Conservation (phyloP, 2,888 invertebrate genomes). For the Crioceris asparagi region DNA sequence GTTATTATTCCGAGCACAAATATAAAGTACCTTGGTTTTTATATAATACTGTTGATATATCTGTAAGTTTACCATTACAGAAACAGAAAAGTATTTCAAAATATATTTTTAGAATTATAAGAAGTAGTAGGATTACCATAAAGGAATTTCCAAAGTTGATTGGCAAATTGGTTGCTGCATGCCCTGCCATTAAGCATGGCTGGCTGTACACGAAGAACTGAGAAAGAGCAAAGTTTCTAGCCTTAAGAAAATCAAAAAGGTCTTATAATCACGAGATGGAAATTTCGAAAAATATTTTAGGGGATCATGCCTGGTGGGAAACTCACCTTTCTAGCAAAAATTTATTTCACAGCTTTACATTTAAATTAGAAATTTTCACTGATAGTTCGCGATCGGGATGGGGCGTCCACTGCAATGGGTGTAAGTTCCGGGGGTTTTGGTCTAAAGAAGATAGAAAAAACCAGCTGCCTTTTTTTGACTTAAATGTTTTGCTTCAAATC, state of each 20-base stretch:
- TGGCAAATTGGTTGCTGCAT: no score
- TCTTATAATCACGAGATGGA: no score
- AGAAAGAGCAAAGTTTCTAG: slow-evolving; percentile 11
- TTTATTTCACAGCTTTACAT: slow-evolving; percentile 8
- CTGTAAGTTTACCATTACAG: slow-evolving; percentile 8
- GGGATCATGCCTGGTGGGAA: slow-evolving; percentile 8
- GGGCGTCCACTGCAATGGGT: slow-evolving; percentile 15
- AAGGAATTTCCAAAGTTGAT: no score
- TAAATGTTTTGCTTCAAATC: not conserved
- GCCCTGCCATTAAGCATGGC: not conserved
- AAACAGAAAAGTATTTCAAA: slow-evolving; percentile 6
- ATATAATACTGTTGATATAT: slow-evolving; percentile 12
- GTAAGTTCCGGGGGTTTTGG: no score
- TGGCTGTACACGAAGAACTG: slow-evolving; percentile 9
- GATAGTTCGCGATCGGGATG: slow-evolving; percentile 17
- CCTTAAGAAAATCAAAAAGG: slow-evolving; percentile 7
- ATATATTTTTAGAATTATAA: not conserved
- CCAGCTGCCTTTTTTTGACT: not conserved
- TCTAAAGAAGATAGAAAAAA: no score
- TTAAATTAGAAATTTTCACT: no score
- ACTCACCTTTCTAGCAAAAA: not conserved
- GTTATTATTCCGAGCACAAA: slow-evolving; percentile 9
- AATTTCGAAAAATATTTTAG: not conserved
- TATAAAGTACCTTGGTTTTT: slow-evolving; percentile 16
- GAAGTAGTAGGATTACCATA: no score